Evolutionary conservation across 2,888 invertebrate species (phyloP), one percentile per base, ranked within the genome.

Genomic region (Rhagium mordax): DNA sequence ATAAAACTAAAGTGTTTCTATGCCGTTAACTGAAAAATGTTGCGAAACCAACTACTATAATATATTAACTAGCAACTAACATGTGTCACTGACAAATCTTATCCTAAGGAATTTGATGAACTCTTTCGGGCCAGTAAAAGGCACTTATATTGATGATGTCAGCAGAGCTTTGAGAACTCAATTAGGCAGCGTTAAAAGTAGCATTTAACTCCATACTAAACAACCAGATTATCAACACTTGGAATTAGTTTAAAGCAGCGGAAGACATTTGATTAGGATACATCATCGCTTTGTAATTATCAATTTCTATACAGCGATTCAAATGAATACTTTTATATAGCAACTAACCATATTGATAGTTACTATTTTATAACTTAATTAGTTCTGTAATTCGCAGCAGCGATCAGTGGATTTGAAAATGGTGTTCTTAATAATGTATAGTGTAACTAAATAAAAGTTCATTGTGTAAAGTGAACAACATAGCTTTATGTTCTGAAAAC

Each of bases 201-300:
- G 33, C 29, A 21, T 33, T 65, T 65, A 65, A 65, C 20, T 65
- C 53, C 29, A n/a, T 27, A 65, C 53, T 65, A 65, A 65, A 65
- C 53, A 65, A 65, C 65, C 48, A 53, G 65, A 65, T 65, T 65
- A 65, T 65, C 65, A 55, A 55, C 53, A 65, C 53, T 65, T 29
- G 15, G 65, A 53, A 65, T 65, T 48, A 27, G 64, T 51, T 33
- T 18, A n/a, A 61, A 33, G 27, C 16, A 41, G 13, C 33, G 13
- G 29, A 16, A 55, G 65, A 41, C 53, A 41, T 21, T 65, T 29
- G 65, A 65, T 53, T 53, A 20, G 18, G n/a, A 29, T 29, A 65
- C 18, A 53, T 65, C 16, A 49, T 33, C 53, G 62, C 53, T 65
- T 65, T 53, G 21, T 65, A 65, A 29, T 27, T 29, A 41, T 33